A percentile compares a stretch with the other conserved stretches of the same genome.
phyloP scores from a whole-genome alignment of 2,113 vertebrate species.

The Lycocorax pyrrhopterus region DNA sequence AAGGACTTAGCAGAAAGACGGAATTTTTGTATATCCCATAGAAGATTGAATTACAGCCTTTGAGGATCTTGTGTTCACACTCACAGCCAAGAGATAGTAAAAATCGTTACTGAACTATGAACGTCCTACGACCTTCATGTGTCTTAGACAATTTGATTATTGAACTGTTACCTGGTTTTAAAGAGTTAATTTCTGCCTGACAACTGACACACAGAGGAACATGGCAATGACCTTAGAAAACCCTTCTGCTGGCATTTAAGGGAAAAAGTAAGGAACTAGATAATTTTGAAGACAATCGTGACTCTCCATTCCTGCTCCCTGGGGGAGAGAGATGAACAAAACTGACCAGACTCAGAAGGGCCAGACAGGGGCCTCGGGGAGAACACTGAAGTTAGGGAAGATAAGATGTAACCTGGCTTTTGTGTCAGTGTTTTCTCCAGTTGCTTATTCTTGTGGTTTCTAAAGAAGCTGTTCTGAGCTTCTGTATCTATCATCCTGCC shows the following conservation, averaged over 20 bases:
- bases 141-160: neutral
- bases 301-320: neutral
- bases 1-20: neutral
- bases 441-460: neutral
- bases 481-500: neutral
- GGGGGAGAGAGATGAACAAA: neutral
- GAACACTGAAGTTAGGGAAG: neutral
- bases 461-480: neutral
- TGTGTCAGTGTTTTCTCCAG: neutral
- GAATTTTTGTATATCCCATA: neutral
- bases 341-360: neutral
- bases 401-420: slow-evolving; percentile 13
- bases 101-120: neutral
- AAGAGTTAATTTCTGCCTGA: neutral
- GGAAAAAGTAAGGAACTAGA: neutral
- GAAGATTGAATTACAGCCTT: neutral
- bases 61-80: neutral
- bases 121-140: neutral
- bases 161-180: neutral
- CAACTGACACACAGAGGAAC: neutral
- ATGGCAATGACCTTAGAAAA: neutral
- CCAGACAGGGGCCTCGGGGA: neutral
- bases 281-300: neutral
- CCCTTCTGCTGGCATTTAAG: neutral
- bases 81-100: neutral